These are phyloP conservation scores for Lampropteryx suffumata DNA, from an alignment of 2,888 invertebrate genomes.

Conservation along the genomic window DNA sequence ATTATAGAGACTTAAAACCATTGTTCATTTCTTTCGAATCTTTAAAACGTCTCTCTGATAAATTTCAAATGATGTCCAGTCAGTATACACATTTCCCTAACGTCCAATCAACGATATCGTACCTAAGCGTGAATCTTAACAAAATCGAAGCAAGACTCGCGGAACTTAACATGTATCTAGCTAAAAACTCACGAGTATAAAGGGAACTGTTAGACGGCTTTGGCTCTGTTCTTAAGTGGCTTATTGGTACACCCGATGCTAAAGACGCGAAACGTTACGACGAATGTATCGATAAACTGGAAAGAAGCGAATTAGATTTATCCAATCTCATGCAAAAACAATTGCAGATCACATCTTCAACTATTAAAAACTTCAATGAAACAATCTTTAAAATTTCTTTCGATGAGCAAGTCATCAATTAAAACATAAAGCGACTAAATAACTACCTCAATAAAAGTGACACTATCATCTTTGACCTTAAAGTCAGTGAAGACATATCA, in stretches of 20 bases:
- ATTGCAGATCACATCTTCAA: constrained; percentile 39
- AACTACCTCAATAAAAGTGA: constrained; percentile 30
- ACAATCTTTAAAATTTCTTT: constrained; percentile 37
- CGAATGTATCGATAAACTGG: constrained; percentile 16
- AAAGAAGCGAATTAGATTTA: constrained; percentile 36
- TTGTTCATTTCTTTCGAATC: constrained; percentile 16
- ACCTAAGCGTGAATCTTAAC: constrained; percentile 28
- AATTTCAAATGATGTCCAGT: constrained; percentile 15
- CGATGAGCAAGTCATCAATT: constrained; percentile 35
- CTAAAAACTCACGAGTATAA: constrained; percentile 22
- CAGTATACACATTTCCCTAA: constrained; percentile 22
- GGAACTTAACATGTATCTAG: constrained; percentile 29
- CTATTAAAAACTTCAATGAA: constrained; percentile 37
- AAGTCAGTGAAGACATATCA: constrained; percentile 35
- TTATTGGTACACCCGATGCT: constrained; percentile 42
- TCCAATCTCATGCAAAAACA: constrained; percentile 32
- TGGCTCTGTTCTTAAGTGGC: constrained; percentile 39
- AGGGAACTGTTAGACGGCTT: constrained; percentile 39
- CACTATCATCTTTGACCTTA: constrained; percentile 31
- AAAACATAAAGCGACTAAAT: constrained; percentile 34
- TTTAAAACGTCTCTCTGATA: constrained; percentile 19
- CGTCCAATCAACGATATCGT: constrained; percentile 27
- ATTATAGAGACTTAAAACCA: constrained; percentile 33
- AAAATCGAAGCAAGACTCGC: constrained; percentile 32
- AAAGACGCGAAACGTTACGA: constrained; percentile 13